A percentile compares a stretch with the other conserved stretches of the same genome.
Conservation (phyloP, 2,888 invertebrate genomes). For the Acrocera orbiculus region DNA sequence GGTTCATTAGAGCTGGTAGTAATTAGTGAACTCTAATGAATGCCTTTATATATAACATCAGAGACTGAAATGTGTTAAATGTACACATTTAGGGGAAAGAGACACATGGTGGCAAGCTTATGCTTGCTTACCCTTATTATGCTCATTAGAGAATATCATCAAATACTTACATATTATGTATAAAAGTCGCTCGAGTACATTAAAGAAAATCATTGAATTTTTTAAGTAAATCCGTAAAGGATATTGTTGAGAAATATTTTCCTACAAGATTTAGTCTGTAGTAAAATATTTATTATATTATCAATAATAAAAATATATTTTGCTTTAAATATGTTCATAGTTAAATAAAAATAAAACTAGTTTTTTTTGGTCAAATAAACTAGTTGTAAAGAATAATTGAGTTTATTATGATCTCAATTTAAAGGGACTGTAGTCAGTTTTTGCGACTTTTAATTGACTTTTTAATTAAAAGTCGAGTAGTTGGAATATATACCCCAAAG, state of each 20-base stretch:
- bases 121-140: not conserved
- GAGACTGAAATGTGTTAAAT: slow-evolving; percentile 40
- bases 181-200: not conserved
- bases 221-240: not conserved
- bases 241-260: not conserved
- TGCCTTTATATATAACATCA: slow-evolving; percentile 32
- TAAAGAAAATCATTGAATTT: not conserved
- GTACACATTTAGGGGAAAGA: slow-evolving; percentile 26
- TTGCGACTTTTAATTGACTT: slow-evolving; percentile 12
- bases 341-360: no score
- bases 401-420: slow-evolving; percentile 6
- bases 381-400: not conserved
- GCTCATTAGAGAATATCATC: slow-evolving; percentile 1
- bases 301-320: no score
- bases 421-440: slow-evolving; percentile 6
- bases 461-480: slow-evolving; percentile 11
- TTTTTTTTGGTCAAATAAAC: no score
- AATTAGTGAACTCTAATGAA: slow-evolving; percentile 78
- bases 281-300: slow-evolving; percentile 5
- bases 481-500: slow-evolving; percentile 3
- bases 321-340: no score
- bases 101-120: not conserved
- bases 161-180: slow-evolving; percentile 1
- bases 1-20: slow-evolving; percentile 80
- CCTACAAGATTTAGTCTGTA: not conserved